These are phyloP conservation scores for Perizoma flavofasciatum DNA, from an alignment of 2,888 invertebrate genomes.

Conservation along the genomic window DNA sequence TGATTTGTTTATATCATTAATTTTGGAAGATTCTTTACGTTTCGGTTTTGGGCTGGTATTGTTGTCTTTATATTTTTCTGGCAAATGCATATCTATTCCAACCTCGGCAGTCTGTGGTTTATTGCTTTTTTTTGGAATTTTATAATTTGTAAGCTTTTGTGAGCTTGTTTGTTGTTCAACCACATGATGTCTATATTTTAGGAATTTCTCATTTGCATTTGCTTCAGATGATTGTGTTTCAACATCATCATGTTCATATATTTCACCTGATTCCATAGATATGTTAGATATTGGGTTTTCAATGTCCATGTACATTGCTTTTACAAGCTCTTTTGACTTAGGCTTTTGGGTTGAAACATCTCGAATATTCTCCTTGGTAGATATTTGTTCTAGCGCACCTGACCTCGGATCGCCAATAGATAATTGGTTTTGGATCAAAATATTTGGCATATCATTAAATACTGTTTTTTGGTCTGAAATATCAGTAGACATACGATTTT, in stretches of 20 bases:
- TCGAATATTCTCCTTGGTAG: neutral
- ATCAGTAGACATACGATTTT: conserved; percentile 28
- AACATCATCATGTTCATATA: conserved; percentile 34
- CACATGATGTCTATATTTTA: conserved; percentile 3
- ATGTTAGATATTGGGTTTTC: conserved; percentile 48
- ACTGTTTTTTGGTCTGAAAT: conserved; percentile 3
- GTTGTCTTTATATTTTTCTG: conserved; percentile 15
- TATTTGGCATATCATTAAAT: conserved; percentile 12
- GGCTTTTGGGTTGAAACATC: conserved; percentile 9
- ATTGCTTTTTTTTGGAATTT: conserved; percentile 45
- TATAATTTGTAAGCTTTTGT: conserved; percentile 35
- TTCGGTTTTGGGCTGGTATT: neutral
- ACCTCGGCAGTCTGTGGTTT: conserved; percentile 17
- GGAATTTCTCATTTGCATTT: conserved; percentile 14
- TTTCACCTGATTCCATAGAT: conserved; percentile 57
- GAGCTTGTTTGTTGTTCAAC: conserved; percentile 20
- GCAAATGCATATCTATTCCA: conserved; percentile 9
- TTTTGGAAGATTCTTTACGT: conserved; percentile 5
- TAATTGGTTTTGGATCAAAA: conserved; percentile 3
- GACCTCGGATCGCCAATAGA: neutral
- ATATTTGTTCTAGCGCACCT: neutral
- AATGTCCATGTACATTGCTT: conserved; percentile 53
- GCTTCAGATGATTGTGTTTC: conserved; percentile 13
- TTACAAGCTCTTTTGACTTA: conserved; percentile 34
- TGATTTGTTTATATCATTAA: conserved; percentile 5